Evolutionary conservation across 2,888 invertebrate species (phyloP).

Genomic region (Microctonus brassicae): DNA sequence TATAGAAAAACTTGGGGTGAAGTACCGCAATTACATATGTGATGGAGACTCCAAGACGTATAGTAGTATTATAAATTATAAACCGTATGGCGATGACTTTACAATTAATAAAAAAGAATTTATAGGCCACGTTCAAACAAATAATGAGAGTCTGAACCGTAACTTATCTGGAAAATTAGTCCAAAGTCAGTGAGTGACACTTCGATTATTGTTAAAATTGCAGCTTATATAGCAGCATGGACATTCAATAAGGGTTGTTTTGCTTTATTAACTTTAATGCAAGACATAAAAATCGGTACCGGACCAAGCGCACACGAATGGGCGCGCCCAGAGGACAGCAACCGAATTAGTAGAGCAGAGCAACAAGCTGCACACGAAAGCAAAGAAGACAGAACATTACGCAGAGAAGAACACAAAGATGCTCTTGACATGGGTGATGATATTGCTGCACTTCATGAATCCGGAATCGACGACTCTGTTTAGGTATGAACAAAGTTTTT

Average conservation of each 20-base stretch:
- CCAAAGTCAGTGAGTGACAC: constrained; percentile 37
- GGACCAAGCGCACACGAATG: constrained; percentile 26
- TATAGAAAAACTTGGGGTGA: constrained; percentile 34
- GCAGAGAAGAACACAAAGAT: constrained; percentile 49
- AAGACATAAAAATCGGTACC: constrained; percentile 22
- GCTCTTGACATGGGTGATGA: constrained; percentile 44
- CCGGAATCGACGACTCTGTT: constrained; percentile 49
- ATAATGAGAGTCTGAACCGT: constrained; percentile 42
- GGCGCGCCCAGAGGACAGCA: constrained; percentile 21
- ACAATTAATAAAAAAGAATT: constrained; percentile 20
- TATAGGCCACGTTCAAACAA: constrained; percentile 40
- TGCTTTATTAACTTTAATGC: constrained; percentile 40
- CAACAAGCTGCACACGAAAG: not conserved
- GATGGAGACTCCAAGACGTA: constrained; percentile 37
- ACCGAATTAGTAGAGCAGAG: not conserved
- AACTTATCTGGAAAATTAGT: constrained; percentile 42
- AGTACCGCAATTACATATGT: constrained; percentile 33
- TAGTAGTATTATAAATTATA: constrained; percentile 29
- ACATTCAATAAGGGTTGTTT: constrained; percentile 54
- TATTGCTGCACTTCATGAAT: constrained; percentile 46
- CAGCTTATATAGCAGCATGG: constrained; percentile 47
- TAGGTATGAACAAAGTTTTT: constrained; percentile 32
- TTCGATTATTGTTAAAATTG: constrained; percentile 40
- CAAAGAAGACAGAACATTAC: constrained; percentile 44
- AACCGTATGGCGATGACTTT: constrained; percentile 36